Conservation (phyloP, 2,797 vertebrate genomes). For the Acrossocheilus fasciatus region DNA sequence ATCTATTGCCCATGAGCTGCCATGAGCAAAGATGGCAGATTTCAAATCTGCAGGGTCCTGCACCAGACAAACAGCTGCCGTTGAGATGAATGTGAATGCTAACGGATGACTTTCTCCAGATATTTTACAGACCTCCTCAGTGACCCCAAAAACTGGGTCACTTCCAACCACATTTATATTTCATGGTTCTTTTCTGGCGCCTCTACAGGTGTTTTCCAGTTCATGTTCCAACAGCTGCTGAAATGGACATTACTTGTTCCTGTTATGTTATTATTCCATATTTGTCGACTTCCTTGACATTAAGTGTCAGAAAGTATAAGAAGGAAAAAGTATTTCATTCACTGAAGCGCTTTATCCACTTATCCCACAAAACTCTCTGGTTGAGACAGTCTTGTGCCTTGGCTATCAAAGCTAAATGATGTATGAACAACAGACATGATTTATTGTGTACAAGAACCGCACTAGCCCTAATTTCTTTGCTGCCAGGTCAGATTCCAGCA, state of each 20-base stretch:
- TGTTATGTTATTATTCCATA: conserved; percentile 31
- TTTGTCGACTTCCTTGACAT: neutral
- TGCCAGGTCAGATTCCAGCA: neutral
- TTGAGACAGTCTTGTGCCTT: neutral
- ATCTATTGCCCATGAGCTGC: conserved; percentile 2
- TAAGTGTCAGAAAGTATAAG: neutral
- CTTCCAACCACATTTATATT: conserved; percentile 20
- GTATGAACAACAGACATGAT: neutral
- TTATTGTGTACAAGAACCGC: neutral
- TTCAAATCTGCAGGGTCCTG: conserved; percentile 30
- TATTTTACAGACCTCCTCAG: conserved; percentile 22
- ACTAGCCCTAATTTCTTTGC: neutral
- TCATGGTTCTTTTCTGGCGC: neutral
- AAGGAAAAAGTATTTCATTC: neutral
- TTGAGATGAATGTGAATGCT: conserved; percentile 18
- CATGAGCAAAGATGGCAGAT: conserved; percentile 25
- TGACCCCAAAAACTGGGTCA: conserved; percentile 43
- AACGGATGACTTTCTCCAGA: conserved; percentile 7
- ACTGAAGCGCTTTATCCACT: neutral
- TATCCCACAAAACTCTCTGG: neutral
- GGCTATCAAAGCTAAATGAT: neutral
- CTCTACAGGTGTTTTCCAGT: conserved; percentile 40
- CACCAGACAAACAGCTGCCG: neutral
- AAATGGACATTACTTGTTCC: neutral
- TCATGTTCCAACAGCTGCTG: conserved; percentile 9